Evolutionary conservation across 2,797 vertebrate genomes (phyloP).

Genomic region (Acomys russatus): DNA sequence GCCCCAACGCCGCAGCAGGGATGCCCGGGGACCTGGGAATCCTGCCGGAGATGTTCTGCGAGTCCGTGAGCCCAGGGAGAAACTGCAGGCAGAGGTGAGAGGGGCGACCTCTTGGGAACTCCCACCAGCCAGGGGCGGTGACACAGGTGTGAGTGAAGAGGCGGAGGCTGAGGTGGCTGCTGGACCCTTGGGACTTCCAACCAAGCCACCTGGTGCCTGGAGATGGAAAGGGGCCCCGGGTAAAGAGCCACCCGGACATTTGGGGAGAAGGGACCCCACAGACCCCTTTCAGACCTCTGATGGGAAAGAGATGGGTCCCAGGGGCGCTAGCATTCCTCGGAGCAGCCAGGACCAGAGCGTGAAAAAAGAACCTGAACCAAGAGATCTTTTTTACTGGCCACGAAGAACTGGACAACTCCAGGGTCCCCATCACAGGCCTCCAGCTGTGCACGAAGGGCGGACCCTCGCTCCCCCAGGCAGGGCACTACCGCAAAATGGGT

Average conservation of each 20-base stretch:
- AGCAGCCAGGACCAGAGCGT: slow-evolving; percentile 56
- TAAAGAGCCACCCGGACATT: slow-evolving; percentile 34
- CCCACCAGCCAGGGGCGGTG: background rate
- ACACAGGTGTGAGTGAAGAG: slow-evolving; percentile 36
- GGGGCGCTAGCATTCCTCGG: slow-evolving; percentile 10
- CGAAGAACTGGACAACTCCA: slow-evolving; percentile 74
- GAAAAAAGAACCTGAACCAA: slow-evolving; percentile 27
- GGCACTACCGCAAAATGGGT: slow-evolving; percentile 87
- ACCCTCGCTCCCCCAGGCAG: slow-evolving; percentile 74
- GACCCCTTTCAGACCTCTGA: slow-evolving; percentile 70
- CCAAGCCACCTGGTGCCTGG: slow-evolving; percentile 43
- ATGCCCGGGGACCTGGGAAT: slow-evolving; percentile 46
- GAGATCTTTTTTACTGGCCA: slow-evolving; percentile 76
- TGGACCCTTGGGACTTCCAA: slow-evolving; percentile 12
- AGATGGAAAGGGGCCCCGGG: slow-evolving; percentile 48
- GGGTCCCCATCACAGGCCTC: slow-evolving; percentile 29
- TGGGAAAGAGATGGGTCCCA: slow-evolving; percentile 43
- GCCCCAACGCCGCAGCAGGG: slow-evolving; percentile 57
- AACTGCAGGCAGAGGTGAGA: slow-evolving; percentile 1
- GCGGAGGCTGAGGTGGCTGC: slow-evolving; percentile 1
- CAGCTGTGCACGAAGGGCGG: slow-evolving; percentile 40
- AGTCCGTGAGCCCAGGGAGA: slow-evolving; percentile 20
- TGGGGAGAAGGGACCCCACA: slow-evolving; percentile 49
- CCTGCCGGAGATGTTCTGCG: slow-evolving; percentile 6
- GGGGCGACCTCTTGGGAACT: slow-evolving; percentile 59